A percentile compares a stretch with the other conserved stretches of the same genome.
These are phyloP conservation scores for Aplodontia rufa DNA, from an alignment of 2,113 vertebrate genomes.

Conservation along the genomic window DNA sequence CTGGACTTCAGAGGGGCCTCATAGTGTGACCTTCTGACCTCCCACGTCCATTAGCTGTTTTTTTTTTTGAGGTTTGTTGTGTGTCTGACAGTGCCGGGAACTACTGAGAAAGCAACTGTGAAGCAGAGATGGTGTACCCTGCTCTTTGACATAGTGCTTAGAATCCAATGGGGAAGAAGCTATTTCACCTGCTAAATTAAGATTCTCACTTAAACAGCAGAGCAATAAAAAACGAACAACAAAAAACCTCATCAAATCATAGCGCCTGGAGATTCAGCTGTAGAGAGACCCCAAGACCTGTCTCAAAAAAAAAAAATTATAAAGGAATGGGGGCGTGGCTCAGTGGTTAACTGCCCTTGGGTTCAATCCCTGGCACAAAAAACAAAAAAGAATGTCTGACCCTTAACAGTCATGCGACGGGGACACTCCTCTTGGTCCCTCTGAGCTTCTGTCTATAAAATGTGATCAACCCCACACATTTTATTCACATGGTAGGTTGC, in stretches of 20 bases:
- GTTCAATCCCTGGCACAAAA: no score
- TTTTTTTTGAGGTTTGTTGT: background rate
- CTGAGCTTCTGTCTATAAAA: background rate
- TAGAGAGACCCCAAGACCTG: background rate
- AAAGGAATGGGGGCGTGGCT: no score
- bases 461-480: no score
- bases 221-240: background rate
- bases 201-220: background rate
- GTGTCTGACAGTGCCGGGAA: background rate
- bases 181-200: background rate
- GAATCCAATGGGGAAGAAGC: background rate
- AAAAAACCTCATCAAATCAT: background rate
- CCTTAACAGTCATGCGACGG: background rate
- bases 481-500: background rate
- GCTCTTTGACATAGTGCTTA: background rate
- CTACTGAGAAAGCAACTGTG: background rate
- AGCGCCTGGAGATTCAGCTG: background rate
- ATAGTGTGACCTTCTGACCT: background rate
- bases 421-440: background rate
- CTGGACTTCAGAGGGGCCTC: background rate
- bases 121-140: background rate
- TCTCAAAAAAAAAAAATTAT: no score
- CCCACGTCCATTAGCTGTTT: background rate
- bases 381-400: fast-evolving
- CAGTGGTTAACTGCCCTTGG: no score